Base-by-base conservation (phyloP, 1,140 invertebrate species). In the Luehdorfia chinensis region DNA sequence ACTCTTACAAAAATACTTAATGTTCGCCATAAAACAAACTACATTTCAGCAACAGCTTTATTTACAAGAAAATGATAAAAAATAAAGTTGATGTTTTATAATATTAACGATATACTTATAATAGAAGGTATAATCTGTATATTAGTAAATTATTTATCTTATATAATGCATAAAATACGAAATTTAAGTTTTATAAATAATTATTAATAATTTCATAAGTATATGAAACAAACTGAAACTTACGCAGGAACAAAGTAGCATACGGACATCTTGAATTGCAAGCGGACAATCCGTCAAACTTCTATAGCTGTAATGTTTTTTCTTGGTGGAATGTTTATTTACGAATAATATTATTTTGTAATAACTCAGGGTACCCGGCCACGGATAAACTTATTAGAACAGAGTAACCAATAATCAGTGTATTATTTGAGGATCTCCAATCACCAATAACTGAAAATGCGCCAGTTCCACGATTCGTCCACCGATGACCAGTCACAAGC, bases 401-500 rank as follows among this genome's bases (percentile, higher is more conserved):
- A 80, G 70, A 55, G 73, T 76, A 84, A 86, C 79, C 79, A 86
- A 84, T 86, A 87, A 87, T 87, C 75, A 77, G 73, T 60, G 73
- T 69, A 87, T 76, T 80, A 84, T 79, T 80, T 65, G 72, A 55
- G 68, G 75, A 85, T 84, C 83, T 84, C 84, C 86, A 87, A 88
- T 88, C 86, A 87, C 76, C 84, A 84, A 84, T 84, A 81, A 84
- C 80, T 80, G 67, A 74, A 73, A 83, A 85, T 84, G 81, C 84
- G 79, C 83, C 77, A 73, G 58, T 62, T 71, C 66, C 75, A 85
- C 84, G 86, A 88, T 88, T 88, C 86, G 86, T 88, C 86, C 78
- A 65, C 62, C 66, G 78, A 84, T 78, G 84, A 80, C 84, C 86
- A 87, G 79, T 87, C 86, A 87, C 81, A 80, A 75, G 78, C 78